Percentiles rank a stretch among this genome's conserved stretches.
These are phyloP conservation scores for Garra rufa DNA, from an alignment of 2,113 vertebrate genomes.

Conservation along the genomic window DNA sequence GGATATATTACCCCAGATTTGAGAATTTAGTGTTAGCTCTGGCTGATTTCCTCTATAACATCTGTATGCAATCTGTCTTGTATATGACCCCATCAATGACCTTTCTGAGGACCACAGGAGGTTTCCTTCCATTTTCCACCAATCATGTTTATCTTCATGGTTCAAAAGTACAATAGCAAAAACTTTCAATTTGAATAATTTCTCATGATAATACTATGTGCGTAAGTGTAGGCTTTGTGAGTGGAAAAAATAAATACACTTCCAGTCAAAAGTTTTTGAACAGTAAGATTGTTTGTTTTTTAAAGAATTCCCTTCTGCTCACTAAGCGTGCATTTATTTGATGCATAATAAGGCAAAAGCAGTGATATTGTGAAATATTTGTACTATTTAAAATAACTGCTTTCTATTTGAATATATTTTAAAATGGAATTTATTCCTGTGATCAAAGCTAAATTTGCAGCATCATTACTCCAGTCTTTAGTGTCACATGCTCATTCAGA, in stretches of 20 bases:
- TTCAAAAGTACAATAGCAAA: slow-evolving; percentile 25
- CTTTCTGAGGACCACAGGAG: slow-evolving; percentile 60
- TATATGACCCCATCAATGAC: slow-evolving; percentile 28
- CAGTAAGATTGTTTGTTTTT: too few species aligned
- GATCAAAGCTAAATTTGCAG: too few species aligned
- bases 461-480: too few species aligned
- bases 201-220: neutral
- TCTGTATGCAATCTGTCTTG: slow-evolving; percentile 70
- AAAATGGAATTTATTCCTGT: too few species aligned
- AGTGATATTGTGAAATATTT: too few species aligned
- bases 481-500: too few species aligned
- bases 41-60: slow-evolving; percentile 45
- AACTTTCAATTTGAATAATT: neutral
- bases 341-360: too few species aligned
- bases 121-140: slow-evolving; percentile 56
- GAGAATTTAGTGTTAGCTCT: neutral
- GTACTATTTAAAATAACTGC: too few species aligned
- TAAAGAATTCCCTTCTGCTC: too few species aligned
- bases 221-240: neutral
- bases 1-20: neutral
- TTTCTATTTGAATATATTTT: too few species aligned
- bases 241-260: neutral
- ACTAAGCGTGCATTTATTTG: too few species aligned
- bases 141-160: slow-evolving; percentile 39
- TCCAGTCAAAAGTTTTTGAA: too few species aligned